Conservation (phyloP, 2,113 vertebrate genomes). For the Mus pahari region DNA sequence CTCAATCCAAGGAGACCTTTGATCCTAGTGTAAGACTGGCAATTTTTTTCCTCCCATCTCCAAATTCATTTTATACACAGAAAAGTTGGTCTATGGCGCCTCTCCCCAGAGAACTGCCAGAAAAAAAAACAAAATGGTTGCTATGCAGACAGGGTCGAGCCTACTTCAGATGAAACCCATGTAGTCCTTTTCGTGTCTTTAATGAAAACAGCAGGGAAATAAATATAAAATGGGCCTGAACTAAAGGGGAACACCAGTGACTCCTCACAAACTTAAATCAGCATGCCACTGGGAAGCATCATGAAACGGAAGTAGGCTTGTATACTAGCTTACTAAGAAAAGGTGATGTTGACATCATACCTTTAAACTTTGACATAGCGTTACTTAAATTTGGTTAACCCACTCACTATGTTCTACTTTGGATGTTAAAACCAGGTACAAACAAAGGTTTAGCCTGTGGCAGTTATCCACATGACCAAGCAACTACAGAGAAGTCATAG, state of each 20-base stretch:
- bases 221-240: constrained; percentile 53
- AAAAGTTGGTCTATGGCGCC: not conserved
- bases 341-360: constrained; percentile 76
- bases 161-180: constrained; percentile 36
- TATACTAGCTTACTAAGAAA: constrained; percentile 71
- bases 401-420: not conserved
- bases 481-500: not conserved
- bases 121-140: constrained; percentile 53
- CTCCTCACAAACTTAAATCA: constrained; percentile 33
- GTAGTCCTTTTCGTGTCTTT: constrained; percentile 38
- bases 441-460: not conserved
- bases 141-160: constrained; percentile 48
- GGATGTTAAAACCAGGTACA: too few relatives aligned
- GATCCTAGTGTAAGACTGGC: not conserved
- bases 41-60: constrained; percentile 8
- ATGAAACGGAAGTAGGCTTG: constrained; percentile 26
- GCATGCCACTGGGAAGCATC: not conserved
- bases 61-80: not conserved
- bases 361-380: not conserved
- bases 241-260: constrained; percentile 9
- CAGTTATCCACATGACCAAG: not conserved
- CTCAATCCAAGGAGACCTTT: not conserved
- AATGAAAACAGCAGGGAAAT: constrained; percentile 27
- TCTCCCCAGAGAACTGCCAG: constrained; percentile 55
- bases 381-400: not conserved